Percentiles rank a stretch among this genome's conserved stretches.
Evolutionary conservation across 1,140 invertebrate genomes (phyloP).

Genomic region (Sipha flava): DNA sequence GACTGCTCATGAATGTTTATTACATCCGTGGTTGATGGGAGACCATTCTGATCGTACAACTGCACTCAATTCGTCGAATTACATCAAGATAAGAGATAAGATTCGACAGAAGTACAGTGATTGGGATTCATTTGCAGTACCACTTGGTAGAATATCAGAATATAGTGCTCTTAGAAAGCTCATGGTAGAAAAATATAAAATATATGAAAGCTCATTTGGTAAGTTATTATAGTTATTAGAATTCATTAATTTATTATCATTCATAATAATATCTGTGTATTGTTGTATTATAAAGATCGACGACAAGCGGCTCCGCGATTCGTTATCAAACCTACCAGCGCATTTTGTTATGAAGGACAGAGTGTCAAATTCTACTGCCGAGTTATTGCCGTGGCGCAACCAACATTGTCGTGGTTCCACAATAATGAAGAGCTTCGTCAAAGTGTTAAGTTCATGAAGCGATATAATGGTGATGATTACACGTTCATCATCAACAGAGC

Average conservation of each 20-base stretch:
- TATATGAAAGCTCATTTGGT: slow-evolving; percentile 92
- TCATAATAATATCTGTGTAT: not conserved
- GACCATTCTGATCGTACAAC: slow-evolving; percentile 65
- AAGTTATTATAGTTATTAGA: slow-evolving; percentile 40
- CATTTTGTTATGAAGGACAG: slow-evolving; percentile 93
- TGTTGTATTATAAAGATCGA: slow-evolving; percentile 57
- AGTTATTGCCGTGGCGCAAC: slow-evolving; percentile 86
- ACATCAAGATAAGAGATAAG: slow-evolving; percentile 76
- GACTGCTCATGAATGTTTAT: slow-evolving; percentile 93
- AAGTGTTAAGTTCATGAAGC: slow-evolving; percentile 98
- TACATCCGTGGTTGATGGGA: slow-evolving; percentile 89
- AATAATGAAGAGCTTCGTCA: slow-evolving; percentile 90
- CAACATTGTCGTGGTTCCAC: slow-evolving; percentile 91
- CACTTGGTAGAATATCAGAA: slow-evolving; percentile 92
- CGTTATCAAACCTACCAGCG: slow-evolving; percentile 89
- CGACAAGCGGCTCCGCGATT: slow-evolving; percentile 95
- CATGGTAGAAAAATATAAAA: slow-evolving; percentile 91
- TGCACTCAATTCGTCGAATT: slow-evolving; percentile 70
- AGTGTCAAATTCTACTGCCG: slow-evolving; percentile 95
- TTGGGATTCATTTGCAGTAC: slow-evolving; percentile 86
- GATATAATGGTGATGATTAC: slow-evolving; percentile 91
- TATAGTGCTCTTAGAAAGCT: slow-evolving; percentile 95
- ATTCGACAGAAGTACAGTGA: slow-evolving; percentile 77
- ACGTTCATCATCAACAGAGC: slow-evolving; percentile 95
- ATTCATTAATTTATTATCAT: not conserved